Base-by-base conservation (phyloP, 2,113 vertebrate species). In the Hypomesus transpacificus region DNA sequence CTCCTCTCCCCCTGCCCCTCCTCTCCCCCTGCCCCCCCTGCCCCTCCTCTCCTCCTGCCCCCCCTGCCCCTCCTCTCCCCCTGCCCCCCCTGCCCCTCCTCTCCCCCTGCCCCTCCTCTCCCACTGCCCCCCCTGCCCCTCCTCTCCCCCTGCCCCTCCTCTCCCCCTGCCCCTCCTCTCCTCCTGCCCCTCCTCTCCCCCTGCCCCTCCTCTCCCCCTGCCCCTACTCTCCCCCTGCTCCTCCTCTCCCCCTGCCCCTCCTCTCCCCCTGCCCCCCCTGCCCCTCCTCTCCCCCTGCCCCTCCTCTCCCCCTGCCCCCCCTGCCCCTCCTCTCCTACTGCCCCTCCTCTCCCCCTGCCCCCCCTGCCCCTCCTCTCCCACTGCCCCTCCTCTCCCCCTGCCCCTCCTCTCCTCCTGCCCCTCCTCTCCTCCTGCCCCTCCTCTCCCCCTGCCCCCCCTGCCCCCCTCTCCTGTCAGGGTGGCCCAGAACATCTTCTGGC, bases 401-500 rank as follows among this genome's bases (percentile, higher is more conserved):
- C 24, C 9, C 17, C n/a, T 46, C 39, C 3, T 51, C 14, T 34
- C 0, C 56, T 16, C 7, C 53, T 54, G 1, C 3, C 53, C 53
- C 46, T 13, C 16, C 0, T n/a, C 53, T 14, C 21, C n/a, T 50
- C 26, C 63, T 9, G 28, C 70, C 22, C 59, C 14, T 57, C 67
- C 17, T 63, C 20, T 58, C 17, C 66, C 51, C 31, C 24, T 26
- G 16, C 3, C 4, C 66, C 9, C 6, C 24, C n/a, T 22, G 28
- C 17, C 8, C 1, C 18, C 26, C 20, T 54, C 39, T 9, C 24
- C 50, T 51, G 2, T 71, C 81, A 99, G 97, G 75, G 98, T 99
- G 3, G 93, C 96, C 14, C 97, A 98, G 86, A 84, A 96, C 73
- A 98, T 99, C 68, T 99, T 99, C 85, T 92, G 92, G 88, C 88